Evolutionary conservation across 35 echinoderm and acorn worm genomes (phyloP).

Genomic region (Chiridota heheva): DNA sequence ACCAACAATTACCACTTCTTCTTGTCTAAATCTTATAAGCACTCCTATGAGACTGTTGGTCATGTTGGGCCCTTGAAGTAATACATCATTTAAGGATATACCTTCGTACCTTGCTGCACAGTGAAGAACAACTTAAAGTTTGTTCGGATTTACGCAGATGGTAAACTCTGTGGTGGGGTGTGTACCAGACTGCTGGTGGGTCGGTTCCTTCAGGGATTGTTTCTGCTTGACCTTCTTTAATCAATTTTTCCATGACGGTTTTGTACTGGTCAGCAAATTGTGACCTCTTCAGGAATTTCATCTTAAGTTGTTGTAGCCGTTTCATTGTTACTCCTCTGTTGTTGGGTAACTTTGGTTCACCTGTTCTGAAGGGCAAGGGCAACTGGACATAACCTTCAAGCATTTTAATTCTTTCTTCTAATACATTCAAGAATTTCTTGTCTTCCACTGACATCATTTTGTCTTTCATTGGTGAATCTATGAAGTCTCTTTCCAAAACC

Average conservation of each 20-base stretch:
- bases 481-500: conserved; percentile 48
- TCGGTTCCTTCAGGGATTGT: conserved; percentile 19
- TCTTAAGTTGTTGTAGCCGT: conserved; percentile 31
- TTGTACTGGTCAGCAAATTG: conserved; percentile 27
- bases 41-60: conserved; percentile 64
- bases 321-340: conserved; percentile 20
- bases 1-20: conserved; percentile 51
- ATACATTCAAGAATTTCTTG: not conserved
- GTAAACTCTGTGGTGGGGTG: conserved; percentile 72
- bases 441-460: conserved; percentile 22
- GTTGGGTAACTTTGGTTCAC: conserved; percentile 13
- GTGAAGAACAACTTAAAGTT: conserved; percentile 68
- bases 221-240: conserved; percentile 48
- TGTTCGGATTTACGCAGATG: conserved; percentile 62
- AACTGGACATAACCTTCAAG: not conserved
- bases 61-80: conserved; percentile 65
- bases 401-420: not conserved
- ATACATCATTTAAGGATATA: conserved; percentile 49
- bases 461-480: not conserved
- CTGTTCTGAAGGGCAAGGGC: conserved; percentile 17
- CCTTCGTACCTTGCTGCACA: conserved; percentile 45
- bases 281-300: not conserved
- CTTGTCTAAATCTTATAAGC: conserved; percentile 51
- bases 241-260: conserved; percentile 53
- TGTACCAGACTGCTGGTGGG: conserved; percentile 42